Percentiles rank a stretch among this genome's conserved stretches.
Evolutionary conservation across 2,797 vertebrate genomes (phyloP).

Genomic region (Poecile montanus): DNA sequence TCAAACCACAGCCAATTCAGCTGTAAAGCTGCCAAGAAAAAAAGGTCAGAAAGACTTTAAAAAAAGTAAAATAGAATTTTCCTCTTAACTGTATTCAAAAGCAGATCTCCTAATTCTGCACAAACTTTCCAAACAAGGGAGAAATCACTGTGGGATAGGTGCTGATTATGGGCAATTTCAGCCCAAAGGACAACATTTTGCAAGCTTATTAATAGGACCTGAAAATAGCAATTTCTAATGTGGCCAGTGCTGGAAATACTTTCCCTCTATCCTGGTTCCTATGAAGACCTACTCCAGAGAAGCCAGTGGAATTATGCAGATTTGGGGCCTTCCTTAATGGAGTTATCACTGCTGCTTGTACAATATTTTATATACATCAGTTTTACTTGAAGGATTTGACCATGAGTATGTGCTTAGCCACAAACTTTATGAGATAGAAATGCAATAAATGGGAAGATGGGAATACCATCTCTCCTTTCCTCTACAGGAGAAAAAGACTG

Average conservation of each 20-base stretch:
- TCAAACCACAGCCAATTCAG: conserved; percentile 44
- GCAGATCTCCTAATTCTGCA: conserved; percentile 5
- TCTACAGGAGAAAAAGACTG: neutral
- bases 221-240: neutral
- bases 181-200: neutral
- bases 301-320: neutral
- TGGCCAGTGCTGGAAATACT: neutral
- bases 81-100: neutral
- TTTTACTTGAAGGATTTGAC: neutral
- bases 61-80: neutral
- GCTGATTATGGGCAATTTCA: conserved; percentile 17
- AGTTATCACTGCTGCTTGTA: neutral
- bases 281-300: neutral
- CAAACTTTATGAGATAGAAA: neutral
- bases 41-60: conserved; percentile 36
- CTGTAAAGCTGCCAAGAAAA: conserved; percentile 44
- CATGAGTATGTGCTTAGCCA: neutral
- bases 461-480: neutral
- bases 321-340: neutral
- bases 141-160: neutral
- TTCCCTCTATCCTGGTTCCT: neutral
- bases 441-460: neutral
- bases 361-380: neutral
- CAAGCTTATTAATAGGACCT: neutral
- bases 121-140: conserved; percentile 24